Percentiles rank a stretch among this genome's conserved stretches.
These are phyloP conservation scores for Enteromius unitaeniatus DNA, from an alignment of 2,797 vertebrate genomes.

Conservation along the genomic window DNA sequence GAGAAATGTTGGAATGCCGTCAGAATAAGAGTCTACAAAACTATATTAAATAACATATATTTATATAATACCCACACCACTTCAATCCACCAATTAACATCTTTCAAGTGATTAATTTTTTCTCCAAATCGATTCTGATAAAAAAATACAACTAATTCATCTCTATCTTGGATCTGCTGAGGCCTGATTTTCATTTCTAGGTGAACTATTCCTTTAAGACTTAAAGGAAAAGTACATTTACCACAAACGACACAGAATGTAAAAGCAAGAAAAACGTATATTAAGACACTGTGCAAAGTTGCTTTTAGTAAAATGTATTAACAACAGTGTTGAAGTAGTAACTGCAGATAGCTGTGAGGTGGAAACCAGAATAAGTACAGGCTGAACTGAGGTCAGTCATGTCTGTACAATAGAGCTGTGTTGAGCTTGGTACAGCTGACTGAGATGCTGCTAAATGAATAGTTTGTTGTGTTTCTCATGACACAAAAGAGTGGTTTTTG, in stretches of 20 bases:
- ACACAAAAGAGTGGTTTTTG: slow-evolving; percentile 41
- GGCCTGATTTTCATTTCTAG: neutral
- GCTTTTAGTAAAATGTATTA: neutral
- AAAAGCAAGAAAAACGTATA: too few relatives aligned
- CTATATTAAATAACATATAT: too few relatives aligned
- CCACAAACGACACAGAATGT: neutral
- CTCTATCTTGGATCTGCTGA: too few relatives aligned
- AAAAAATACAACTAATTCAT: too few relatives aligned
- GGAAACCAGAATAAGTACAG: neutral
- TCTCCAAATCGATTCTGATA: neutral
- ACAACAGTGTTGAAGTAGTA: too few relatives aligned
- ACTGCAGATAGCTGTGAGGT: neutral
- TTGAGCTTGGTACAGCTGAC: slow-evolving; percentile 32
- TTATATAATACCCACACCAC: too few relatives aligned
- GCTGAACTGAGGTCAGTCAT: slow-evolving; percentile 42
- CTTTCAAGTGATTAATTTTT: neutral
- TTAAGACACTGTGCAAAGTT: neutral
- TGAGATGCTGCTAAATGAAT: slow-evolving; percentile 22
- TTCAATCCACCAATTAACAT: neutral
- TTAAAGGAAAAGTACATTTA: neutral
- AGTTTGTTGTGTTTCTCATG: slow-evolving; percentile 51
- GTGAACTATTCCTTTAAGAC: too few relatives aligned
- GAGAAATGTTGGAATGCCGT: neutral
- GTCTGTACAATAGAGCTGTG: slow-evolving; percentile 56
- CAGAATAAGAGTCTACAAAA: neutral